Evolutionary conservation across 2,113 vertebrate species (phyloP), one percentile per base, ranked within the genome.

Genomic region (Sitta europaea): DNA sequence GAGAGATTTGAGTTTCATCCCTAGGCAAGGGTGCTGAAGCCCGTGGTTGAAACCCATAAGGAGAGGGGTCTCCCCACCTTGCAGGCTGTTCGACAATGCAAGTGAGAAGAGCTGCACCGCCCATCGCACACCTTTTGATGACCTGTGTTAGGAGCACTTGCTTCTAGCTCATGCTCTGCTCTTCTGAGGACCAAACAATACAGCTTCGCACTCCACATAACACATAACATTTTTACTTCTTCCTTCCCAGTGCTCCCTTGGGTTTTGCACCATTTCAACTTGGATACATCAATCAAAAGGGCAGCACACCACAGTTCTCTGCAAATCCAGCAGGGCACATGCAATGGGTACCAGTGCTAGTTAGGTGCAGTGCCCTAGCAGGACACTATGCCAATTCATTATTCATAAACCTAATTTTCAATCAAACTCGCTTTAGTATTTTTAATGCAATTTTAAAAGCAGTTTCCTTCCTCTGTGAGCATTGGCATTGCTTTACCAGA

Each of bases 161-260:
- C 35, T 86, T 59, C 67, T 29, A 42, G 28, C 36, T n/a, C 36
- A 27, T n/a, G 11, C 12, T 58, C 29, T 43, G 3, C 8, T 55
- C 13, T 55, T 47, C 62, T 14, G 15, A 75, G 27, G 19, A 6
- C 36, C 62, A 67, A 53, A 40, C n/a, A n/a, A n/a, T n/a, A n/a
- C n/a, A n/a, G n/a, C n/a, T n/a, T n/a, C n/a, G n/a, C n/a, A n/a
- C n/a, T 87, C 77, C 59, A 62, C 10, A 6, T 43, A 55, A 51
- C 28, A 25, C 14, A 47, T n/a, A 66, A 8, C 14, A 9, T 58
- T 63, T 63, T 43, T 38, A 42, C 9, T 35, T 65, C 58, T 77
- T 61, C 42, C 36, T 65, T 16, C 10, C 28, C 20, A 19, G 0
- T 3, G 5, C 6, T 18, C 2, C 2, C 21, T 18, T 13, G 9